Evolutionary conservation across 2,113 vertebrate species (phyloP), one percentile per base, ranked within the genome.

Genomic region (Opisthocomus hoazin): DNA sequence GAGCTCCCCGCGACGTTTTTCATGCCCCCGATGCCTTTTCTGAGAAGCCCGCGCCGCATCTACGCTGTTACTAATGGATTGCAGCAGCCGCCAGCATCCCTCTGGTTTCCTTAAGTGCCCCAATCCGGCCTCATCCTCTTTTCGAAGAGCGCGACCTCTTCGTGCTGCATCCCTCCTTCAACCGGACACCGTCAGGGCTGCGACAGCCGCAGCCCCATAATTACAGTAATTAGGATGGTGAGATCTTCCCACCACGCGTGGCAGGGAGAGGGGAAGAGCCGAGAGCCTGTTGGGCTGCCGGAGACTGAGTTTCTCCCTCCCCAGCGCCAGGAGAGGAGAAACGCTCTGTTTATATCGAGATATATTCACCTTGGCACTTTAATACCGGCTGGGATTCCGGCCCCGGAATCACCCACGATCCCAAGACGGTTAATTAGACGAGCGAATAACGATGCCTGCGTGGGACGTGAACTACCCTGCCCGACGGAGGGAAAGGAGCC

Each of bases 31-130:
- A 23, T 54, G 26, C 48, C 37, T 65, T 43, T 14, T 22, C 7
- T 1, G 16, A 43, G 61, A 23, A 65, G 32, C 34, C 50, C 1
- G 3, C 3, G 9, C 11, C 26, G 20, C 58, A n/a, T 14, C 23
- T 17, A 27, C 3, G 1, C 32, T n/a, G 1, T 53, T 13, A 21
- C 11, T 12, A n/a, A n/a, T 5, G 23, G 76, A 21, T n/a, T n/a
- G 2, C 6, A 53, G 76, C 8, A 8, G 22, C 60, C 6, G 6
- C 3, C 2, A 30, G 45, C 30, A 32, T 3, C 24, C 29, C 60
- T 39, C 48, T 2, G 11, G 11, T 10, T 53, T n/a, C 50, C 27
- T 46, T 69, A 41, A 76, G 20, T 3, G 29, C 30, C 5, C 37
- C 24, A 37, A n/a, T 56, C 6, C 9, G 1, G 4, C 30, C 20